Percentiles rank a stretch among this genome's conserved stretches.
These are phyloP conservation scores for Catotricha subobsoleta DNA, from an alignment of 2,888 invertebrate species.

Conservation along the genomic window DNA sequence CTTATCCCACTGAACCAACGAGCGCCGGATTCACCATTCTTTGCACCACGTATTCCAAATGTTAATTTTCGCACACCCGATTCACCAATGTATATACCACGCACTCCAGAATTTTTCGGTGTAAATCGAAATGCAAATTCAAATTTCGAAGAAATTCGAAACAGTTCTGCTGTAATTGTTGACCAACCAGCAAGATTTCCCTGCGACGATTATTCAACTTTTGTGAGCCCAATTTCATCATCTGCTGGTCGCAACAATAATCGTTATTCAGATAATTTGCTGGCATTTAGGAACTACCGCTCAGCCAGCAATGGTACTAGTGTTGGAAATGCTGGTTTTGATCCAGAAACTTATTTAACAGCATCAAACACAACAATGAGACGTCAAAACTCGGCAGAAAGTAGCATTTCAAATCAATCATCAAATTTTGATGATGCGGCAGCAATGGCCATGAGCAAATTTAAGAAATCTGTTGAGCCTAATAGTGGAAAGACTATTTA, in stretches of 20 bases:
- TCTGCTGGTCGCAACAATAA: not conserved
- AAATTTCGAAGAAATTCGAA: not conserved
- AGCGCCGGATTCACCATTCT: slow-evolving; percentile 18
- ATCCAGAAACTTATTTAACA: not conserved
- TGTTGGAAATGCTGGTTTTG: not conserved
- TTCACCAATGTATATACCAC: slow-evolving; percentile 7
- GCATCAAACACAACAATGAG: slow-evolving; percentile 17
- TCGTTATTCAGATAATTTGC: not conserved
- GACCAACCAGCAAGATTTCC: slow-evolving; percentile 1
- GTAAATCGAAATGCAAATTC: not conserved
- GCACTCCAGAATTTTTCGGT: slow-evolving; percentile 13
- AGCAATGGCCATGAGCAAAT: not conserved
- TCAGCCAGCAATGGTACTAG: not conserved
- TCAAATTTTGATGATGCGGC: slow-evolving; percentile 22
- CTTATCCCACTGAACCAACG: slow-evolving; percentile 11
- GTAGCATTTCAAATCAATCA: slow-evolving; percentile 30
- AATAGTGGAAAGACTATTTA: not conserved
- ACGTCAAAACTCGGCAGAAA: slow-evolving; percentile 29
- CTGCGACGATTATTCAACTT: not conserved
- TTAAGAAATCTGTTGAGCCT: not conserved
- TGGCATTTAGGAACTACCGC: not conserved
- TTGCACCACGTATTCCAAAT: slow-evolving; percentile 13
- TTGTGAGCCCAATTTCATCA: not conserved
- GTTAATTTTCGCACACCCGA: slow-evolving; percentile 12
- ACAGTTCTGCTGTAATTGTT: slow-evolving; percentile 2